Evolutionary conservation across 2,888 invertebrate genomes (phyloP).

Genomic region (Amaurobius ferox): DNA sequence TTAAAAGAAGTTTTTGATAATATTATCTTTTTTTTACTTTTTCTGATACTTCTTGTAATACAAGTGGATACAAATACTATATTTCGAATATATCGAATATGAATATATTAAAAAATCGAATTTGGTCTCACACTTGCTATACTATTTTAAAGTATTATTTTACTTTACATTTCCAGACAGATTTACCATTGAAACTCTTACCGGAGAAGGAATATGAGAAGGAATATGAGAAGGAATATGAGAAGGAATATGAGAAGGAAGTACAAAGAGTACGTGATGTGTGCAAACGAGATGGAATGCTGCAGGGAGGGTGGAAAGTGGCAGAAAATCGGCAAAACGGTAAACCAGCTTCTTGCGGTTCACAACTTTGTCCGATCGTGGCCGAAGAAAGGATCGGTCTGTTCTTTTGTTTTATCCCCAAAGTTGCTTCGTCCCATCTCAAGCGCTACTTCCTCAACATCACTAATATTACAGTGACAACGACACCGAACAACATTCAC

Average conservation of each 20-base stretch:
- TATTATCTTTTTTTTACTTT: no score
- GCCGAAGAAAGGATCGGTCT: conserved; percentile 70
- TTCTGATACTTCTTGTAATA: no score
- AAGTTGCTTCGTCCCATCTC: conserved; percentile 72
- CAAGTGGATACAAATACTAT: no score
- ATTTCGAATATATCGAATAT: no score
- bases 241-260: no score
- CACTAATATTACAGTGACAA: conserved; percentile 46
- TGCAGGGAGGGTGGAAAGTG: conserved; percentile 63
- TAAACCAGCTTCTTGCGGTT: conserved; percentile 66
- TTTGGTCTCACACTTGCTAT: no score
- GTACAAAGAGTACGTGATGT: conserved; percentile 38
- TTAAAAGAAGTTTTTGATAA: no score
- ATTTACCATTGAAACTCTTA: background rate
- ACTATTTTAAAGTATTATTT: no score
- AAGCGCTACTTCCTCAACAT: conserved; percentile 71
- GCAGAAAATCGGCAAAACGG: conserved; percentile 65
- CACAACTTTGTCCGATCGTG: conserved; percentile 72
- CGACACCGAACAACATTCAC: conserved; percentile 65
- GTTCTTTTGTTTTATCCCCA: conserved; percentile 73
- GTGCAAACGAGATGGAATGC: conserved; percentile 64
- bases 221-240: no score
- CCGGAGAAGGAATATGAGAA: conserved; percentile 44
- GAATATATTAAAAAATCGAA: no score
- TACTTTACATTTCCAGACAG: background rate